A percentile compares a stretch with the other conserved stretches of the same genome.
Conservation (phyloP, 2,113 vertebrate genomes). For the Callithrix jacchus region DNA sequence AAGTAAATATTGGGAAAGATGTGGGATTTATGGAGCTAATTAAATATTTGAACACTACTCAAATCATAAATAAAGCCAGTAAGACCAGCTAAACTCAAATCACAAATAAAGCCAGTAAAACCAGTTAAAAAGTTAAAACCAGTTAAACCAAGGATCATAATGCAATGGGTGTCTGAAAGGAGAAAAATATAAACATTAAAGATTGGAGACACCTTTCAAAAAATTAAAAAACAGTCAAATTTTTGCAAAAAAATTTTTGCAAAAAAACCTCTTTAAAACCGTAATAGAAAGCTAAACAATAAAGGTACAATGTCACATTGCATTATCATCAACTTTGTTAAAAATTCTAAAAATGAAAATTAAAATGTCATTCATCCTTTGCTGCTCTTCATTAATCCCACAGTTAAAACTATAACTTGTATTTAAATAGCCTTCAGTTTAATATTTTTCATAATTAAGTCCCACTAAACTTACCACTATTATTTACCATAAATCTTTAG, state of each 20-base stretch:
- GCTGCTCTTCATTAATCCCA: conserved; percentile 30
- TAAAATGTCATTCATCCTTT: conserved; percentile 3
- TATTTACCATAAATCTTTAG: neutral
- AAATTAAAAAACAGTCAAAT: neutral
- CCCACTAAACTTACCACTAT: neutral
- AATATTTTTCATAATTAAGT: conserved; percentile 18
- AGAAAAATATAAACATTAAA: conserved; percentile 39
- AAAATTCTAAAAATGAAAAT: conserved; percentile 41
- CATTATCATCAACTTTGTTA: neutral
- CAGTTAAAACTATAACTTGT: neutral
- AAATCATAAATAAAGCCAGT: conserved; percentile 21
- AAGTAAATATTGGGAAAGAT: conserved; percentile 28
- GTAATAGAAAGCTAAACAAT: conserved; percentile 1
- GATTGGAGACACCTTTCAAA: neutral
- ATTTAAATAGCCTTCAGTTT: conserved; percentile 13
- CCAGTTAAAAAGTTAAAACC: neutral
- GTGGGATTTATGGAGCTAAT: neutral
- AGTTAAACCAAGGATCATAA: conserved; percentile 23
- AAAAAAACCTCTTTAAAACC: conserved; percentile 13
- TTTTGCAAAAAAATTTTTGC: neutral
- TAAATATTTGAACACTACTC: neutral
- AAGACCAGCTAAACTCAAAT: neutral
- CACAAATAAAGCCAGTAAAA: conserved; percentile 16
- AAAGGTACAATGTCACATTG: neutral
- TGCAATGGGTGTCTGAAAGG: neutral